Evolutionary conservation across 2,888 invertebrate species (phyloP), one percentile per base, ranked within the genome.

Genomic region (Xestia rhomboidea): DNA sequence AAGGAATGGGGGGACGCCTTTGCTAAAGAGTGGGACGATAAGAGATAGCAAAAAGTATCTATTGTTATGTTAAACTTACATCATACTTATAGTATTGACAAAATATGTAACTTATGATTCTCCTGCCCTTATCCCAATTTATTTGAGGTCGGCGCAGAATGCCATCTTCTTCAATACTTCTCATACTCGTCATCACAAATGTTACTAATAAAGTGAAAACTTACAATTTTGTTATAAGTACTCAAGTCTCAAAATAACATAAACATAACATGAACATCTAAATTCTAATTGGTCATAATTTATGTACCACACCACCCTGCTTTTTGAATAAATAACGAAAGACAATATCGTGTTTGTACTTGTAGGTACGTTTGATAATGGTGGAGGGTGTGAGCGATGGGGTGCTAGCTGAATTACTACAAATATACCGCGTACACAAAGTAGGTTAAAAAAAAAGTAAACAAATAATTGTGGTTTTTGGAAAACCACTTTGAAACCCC

Each of bases 321-420:
- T 69, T 71, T 63, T 54, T 85, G 86, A 83, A 83, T 83, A 85
- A 85, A 82, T 83, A 82, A 83, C 85, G 78, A 82, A 82, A 60
- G 24, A 77, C 82, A 66, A 34, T 76, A 18, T 66, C 30, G 24
- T 63, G 46, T 41, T 51, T 41, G 51, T 34, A 34, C 34, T 34
- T 4, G 34, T 69, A 30, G 24, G 30, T 64, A 18, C 34, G 18
- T 79, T 57, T 8, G 21, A 57, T 41, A 49, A 5, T 62, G 10
- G 34, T 57, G 15, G 38, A 11, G 84, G 68, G 84, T 54, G 81
- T 13, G 18, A 41, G 15, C 18, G 27, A 46, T 21, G 34, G 66
- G 57, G 64, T 24, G 41, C 38, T 34, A 62, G 21, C 30, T 21
- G 30, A 62, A 62, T 34, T 34, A 34, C 62, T 34, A 60, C 30